Evolutionary conservation across 92 coral and sea anemone species (phyloP).

Genomic region (Epizoanthus stellaris): DNA sequence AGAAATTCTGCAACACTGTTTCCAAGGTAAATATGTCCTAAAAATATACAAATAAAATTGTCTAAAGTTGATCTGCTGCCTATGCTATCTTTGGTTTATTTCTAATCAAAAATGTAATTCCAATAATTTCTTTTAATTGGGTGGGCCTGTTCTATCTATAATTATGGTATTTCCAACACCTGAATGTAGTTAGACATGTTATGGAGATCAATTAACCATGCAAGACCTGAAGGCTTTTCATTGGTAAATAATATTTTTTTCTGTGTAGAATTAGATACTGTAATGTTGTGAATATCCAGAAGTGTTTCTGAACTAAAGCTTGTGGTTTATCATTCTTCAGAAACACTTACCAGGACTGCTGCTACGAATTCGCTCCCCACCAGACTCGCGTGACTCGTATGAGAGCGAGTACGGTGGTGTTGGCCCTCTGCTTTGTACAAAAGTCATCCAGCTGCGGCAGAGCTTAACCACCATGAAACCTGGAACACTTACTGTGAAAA

Average conservation of each 20-base stretch:
- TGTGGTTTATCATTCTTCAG: conserved; percentile 45
- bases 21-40: no score
- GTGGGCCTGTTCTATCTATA: no score
- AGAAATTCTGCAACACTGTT: no score
- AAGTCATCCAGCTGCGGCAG: conserved; percentile 90
- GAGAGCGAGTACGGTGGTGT: conserved; percentile 88
- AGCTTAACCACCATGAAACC: conserved; percentile 86
- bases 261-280: neutral
- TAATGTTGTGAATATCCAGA: neutral
- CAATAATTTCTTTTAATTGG: no score
- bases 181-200: no score
- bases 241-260: no score
- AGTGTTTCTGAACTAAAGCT: neutral
- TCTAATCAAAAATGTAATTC: no score
- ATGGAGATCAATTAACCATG: neutral
- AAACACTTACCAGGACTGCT: conserved; percentile 95
- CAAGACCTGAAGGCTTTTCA: no score
- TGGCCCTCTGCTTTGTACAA: conserved; percentile 79
- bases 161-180: no score
- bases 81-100: no score
- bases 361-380: conserved; percentile 86
- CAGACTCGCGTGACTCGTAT: conserved; percentile 84
- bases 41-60: no score
- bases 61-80: no score
- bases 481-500: conserved; percentile 65